phyloP scores from a whole-genome alignment of 2,888 invertebrate genomes.

The Amitus sp. region DNA sequence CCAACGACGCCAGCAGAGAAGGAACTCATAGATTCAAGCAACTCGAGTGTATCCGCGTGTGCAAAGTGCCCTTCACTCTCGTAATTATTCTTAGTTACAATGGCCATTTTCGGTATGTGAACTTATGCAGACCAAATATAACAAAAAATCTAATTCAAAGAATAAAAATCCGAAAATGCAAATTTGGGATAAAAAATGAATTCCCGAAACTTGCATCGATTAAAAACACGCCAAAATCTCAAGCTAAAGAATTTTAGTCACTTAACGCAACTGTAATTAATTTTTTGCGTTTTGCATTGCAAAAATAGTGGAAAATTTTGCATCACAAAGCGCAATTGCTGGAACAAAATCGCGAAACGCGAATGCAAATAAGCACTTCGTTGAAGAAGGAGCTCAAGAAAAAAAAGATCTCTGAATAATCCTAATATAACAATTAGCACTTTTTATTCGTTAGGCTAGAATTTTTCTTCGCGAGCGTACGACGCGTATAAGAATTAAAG shows the following conservation, averaged over 20 bases:
- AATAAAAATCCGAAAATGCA: too few relatives aligned
- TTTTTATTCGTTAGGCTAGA: neutral
- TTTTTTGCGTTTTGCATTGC: too few relatives aligned
- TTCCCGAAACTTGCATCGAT: too few relatives aligned
- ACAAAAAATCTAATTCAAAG: too few relatives aligned
- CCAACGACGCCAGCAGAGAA: neutral
- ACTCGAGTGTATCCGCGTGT: conserved; percentile 43
- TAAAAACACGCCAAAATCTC: too few relatives aligned
- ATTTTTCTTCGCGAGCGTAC: neutral
- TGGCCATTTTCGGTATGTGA: conserved; percentile 20
- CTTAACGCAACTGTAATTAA: too few relatives aligned
- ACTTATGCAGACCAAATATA: conserved; percentile 39
- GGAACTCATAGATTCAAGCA: conserved; percentile 33
- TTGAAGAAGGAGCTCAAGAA: neutral
- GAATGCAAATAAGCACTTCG: neutral
- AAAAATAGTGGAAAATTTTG: neutral
- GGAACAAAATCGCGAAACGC: neutral
- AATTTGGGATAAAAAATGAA: too few relatives aligned
- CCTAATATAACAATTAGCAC: neutral
- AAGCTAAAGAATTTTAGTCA: too few relatives aligned
- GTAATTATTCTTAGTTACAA: conserved; percentile 56
- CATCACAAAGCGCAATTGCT: neutral
- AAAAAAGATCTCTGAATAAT: neutral
- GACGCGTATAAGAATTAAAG: neutral
- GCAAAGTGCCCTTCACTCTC: conserved; percentile 41